Conservation (phyloP, 2,888 invertebrate genomes). For the Eupithecia vulgata region DNA sequence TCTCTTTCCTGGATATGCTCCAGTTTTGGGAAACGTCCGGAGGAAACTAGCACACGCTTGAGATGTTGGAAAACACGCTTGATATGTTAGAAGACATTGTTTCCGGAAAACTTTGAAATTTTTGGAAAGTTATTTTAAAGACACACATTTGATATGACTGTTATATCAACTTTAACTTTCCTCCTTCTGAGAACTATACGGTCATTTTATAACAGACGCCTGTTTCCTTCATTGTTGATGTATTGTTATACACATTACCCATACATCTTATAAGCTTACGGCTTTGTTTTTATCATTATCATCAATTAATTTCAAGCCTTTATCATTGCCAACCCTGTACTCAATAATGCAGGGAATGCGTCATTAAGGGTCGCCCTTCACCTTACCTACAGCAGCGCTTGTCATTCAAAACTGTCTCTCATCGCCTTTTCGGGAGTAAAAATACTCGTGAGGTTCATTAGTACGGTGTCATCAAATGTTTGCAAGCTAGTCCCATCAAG, state of each 20-base stretch:
- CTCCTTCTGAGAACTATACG: not conserved
- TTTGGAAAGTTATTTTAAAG: not conserved
- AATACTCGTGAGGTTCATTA: slow-evolving; percentile 76
- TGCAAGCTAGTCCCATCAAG: slow-evolving; percentile 14
- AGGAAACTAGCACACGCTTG: slow-evolving; percentile 25
- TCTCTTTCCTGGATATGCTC: slow-evolving; percentile 32
- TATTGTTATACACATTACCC: not conserved
- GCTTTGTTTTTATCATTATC: not conserved
- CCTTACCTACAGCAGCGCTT: slow-evolving; percentile 77
- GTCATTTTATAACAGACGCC: not conserved
- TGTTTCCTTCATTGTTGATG: not conserved
- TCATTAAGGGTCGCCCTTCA: slow-evolving; percentile 74
- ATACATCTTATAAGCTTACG: no score
- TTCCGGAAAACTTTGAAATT: slow-evolving; percentile 26
- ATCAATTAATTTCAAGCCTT: not conserved
- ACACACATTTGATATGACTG: not conserved
- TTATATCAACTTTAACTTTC: not conserved
- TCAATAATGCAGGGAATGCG: slow-evolving; percentile 69
- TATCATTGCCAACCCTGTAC: slow-evolving; percentile 29
- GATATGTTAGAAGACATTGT: slow-evolving; percentile 19
- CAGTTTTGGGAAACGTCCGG: slow-evolving; percentile 23
- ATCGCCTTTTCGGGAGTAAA: slow-evolving; percentile 69
- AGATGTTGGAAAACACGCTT: slow-evolving; percentile 17
- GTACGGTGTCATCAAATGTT: slow-evolving; percentile 61
- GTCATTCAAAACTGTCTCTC: slow-evolving; percentile 77